phyloP scores from a whole-genome alignment of 2,888 invertebrate species.

The Phaedon cochleariae region DNA sequence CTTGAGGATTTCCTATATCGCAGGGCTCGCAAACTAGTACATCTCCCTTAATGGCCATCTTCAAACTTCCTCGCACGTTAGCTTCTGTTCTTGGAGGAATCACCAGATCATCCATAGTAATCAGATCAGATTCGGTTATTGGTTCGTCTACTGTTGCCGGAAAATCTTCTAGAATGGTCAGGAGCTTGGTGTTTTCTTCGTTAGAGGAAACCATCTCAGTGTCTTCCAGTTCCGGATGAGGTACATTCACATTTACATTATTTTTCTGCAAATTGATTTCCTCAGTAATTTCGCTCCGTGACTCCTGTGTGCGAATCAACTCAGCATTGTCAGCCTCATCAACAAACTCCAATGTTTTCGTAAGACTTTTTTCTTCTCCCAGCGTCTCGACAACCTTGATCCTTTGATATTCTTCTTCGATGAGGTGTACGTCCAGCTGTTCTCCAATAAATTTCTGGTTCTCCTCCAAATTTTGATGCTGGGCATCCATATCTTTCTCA shows the following conservation, averaged over 20 bases:
- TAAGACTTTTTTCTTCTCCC: background rate
- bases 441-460: background rate
- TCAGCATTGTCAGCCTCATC: too few species aligned
- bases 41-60: background rate
- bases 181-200: background rate
- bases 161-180: background rate
- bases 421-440: too few species aligned
- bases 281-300: too few species aligned
- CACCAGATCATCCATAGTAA: background rate
- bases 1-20: conserved; percentile 6
- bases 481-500: too few species aligned
- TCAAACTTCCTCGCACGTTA: background rate
- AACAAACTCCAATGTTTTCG: background rate
- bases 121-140: background rate
- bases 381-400: too few species aligned
- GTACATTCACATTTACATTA: too few species aligned
- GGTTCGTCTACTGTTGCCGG: background rate
- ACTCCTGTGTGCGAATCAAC: too few species aligned
- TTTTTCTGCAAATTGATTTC: too few species aligned
- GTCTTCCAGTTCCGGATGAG: background rate
- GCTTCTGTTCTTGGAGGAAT: background rate
- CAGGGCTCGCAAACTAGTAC: background rate
- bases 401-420: too few species aligned
- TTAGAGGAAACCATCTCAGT: background rate
- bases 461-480: background rate